Evolutionary conservation across 2,797 vertebrate genomes (phyloP), one percentile per base, ranked within the genome.

Genomic region (Rhabdomys pumilio): DNA sequence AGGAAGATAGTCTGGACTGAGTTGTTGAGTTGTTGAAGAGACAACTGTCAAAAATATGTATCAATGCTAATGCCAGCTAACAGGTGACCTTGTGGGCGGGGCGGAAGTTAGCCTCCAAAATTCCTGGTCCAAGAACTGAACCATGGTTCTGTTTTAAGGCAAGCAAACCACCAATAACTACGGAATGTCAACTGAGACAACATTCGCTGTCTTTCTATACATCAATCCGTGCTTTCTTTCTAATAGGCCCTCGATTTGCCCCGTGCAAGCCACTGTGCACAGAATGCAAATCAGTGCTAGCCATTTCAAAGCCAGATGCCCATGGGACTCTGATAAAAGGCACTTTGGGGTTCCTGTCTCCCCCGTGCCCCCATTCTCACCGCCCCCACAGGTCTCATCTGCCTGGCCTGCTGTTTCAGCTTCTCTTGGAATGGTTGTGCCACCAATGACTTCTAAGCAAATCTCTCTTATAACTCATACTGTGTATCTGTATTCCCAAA

Each of bases 61-160:
- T 83, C 38, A 44, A 19, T 44, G 31, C 29, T n/a, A 89, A n/a
- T 61, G 57, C 61, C 15, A 57, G 24, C 76, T 15, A 86, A 31
- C 31, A 69, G 61, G 69, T 90, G 77, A 63, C 97, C 96, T 97
- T 87, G 93, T 89, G 96, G 96, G 96, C 91, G 90, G 96, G 93
- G 96, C 94, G 93, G 92, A 97, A 97, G 88, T 88, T 53, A 91
- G 95, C 67, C 96, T 96, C 92, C 82, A 92, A 96, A 97, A 97
- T 97, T 93, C 93, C 93, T 87, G 89, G 96, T 95, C 96, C 91
- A 69, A 97, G 92, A 89, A 92, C 12, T 63, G 50, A 69, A 75
- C 92, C 65, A 88, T 53, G 94, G 90, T 86, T 96, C 91, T 88
- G 88, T 92, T 96, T 82, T 80, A 96, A 94, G 50, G 75, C 95